Percentiles rank a stretch among this genome's conserved stretches.
Evolutionary conservation across 2,888 invertebrate species (phyloP).

Genomic region (Eristalis tenax): DNA sequence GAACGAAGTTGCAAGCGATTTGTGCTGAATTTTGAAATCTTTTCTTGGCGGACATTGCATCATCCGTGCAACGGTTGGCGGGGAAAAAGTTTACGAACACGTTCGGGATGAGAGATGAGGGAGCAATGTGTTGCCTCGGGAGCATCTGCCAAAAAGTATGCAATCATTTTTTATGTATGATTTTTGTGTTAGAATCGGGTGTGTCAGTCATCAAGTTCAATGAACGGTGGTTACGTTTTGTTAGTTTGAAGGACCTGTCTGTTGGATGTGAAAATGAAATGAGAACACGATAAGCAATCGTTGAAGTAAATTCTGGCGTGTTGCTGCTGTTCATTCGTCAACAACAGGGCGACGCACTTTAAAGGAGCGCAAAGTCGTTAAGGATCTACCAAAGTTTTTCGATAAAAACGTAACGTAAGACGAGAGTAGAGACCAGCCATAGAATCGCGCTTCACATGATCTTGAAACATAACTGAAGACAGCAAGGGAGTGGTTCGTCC

Average conservation of each 20-base stretch:
- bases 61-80: not conserved
- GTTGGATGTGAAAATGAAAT: not conserved
- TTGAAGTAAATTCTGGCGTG: not conserved
- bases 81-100: not conserved
- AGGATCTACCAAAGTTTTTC: too few species aligned
- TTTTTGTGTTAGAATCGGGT: not conserved
- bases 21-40: constrained; percentile 41
- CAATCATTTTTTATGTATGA: not conserved
- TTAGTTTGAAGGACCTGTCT: not conserved
- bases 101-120: not conserved
- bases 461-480: too few species aligned
- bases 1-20: constrained; percentile 26
- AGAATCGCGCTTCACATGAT: too few species aligned
- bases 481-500: too few species aligned
- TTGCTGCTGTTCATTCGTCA: too few species aligned
- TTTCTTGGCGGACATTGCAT: not conserved
- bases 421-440: too few species aligned
- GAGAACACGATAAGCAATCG: not conserved
- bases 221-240: not conserved
- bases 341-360: too few species aligned
- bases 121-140: not conserved
- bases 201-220: not conserved
- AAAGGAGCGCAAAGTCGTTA: too few species aligned
- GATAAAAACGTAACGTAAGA: too few species aligned
- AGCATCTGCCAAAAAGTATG: not conserved